These are phyloP conservation scores for Coluber constrictor DNA, from an alignment of 2,797 vertebrate genomes.

Conservation along the genomic window DNA sequence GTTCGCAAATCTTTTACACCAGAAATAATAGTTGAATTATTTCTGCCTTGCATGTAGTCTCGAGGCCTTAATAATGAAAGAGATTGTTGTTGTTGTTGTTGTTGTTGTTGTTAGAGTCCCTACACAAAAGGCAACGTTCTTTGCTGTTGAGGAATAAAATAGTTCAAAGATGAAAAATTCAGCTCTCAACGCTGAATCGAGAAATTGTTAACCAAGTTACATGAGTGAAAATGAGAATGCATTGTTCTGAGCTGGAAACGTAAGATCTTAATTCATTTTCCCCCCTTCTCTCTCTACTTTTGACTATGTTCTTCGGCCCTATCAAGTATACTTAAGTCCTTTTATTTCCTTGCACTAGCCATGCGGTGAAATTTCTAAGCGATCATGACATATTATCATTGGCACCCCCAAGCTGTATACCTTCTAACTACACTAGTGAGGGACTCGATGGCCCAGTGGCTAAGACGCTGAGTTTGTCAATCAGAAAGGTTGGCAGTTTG, in stretches of 20 bases:
- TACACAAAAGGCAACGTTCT: conserved; percentile 26
- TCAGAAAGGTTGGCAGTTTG: too few species aligned
- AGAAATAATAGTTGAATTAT: conserved; percentile 75
- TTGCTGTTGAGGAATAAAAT: conserved; percentile 45
- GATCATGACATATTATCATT: not conserved
- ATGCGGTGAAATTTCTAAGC: not conserved
- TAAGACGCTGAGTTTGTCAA: too few species aligned
- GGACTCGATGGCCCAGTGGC: too few species aligned
- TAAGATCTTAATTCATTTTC: not conserved
- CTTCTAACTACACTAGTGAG: not conserved
- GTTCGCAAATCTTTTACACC: conserved; percentile 73
- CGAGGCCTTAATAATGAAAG: conserved; percentile 47
- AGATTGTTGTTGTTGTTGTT: conserved; percentile 57
- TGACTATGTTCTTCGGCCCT: not conserved
- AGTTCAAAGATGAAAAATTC: conserved; percentile 4
- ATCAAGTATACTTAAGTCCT: not conserved
- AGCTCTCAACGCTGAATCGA: not conserved
- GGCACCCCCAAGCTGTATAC: not conserved
- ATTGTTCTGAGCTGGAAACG: conserved; percentile 1
- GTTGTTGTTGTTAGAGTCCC: conserved; percentile 53
- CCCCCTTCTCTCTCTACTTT: not conserved
- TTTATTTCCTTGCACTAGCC: not conserved
- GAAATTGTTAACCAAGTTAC: conserved; percentile 19
- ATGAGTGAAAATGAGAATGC: not conserved
- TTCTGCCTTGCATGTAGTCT: conserved; percentile 72